Evolutionary conservation across 2,113 vertebrate genomes (phyloP).

Genomic region (Centrocercus urophasianus): DNA sequence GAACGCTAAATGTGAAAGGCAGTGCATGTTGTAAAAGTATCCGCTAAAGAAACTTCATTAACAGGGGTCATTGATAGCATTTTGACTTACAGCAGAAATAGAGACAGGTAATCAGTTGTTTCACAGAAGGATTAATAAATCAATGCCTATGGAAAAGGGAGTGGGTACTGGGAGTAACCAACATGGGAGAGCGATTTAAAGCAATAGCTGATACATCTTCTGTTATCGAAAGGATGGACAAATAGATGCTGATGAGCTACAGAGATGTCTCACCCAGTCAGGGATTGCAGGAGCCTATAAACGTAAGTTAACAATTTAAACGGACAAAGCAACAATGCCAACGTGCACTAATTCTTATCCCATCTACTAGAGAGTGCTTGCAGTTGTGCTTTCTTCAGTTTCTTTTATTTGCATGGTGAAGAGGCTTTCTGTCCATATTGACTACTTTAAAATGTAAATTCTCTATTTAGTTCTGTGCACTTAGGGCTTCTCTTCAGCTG

Average conservation of each 20-base stretch:
- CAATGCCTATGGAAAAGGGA: neutral
- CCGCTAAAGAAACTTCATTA: neutral
- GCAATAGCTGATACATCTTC: constrained; percentile 32
- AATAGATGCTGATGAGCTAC: constrained; percentile 92
- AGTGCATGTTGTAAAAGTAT: neutral
- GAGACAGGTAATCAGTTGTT: neutral
- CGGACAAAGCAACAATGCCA: neutral
- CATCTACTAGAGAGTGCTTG: neutral
- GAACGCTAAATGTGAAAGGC: neutral
- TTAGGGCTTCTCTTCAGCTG: neutral
- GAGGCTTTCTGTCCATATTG: neutral
- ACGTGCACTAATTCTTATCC: neutral
- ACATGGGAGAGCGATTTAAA: neutral
- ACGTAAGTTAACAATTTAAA: constrained; percentile 81
- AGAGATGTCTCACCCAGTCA: constrained; percentile 90
- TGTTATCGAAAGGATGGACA: constrained; percentile 87
- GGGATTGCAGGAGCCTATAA: constrained; percentile 89
- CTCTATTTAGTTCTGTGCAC: neutral
- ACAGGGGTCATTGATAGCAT: neutral
- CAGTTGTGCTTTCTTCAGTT: neutral
- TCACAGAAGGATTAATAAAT: neutral
- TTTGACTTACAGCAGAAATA: neutral
- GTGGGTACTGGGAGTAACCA: constrained; percentile 21
- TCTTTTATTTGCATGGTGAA: neutral
- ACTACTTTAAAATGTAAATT: neutral